These are phyloP conservation scores for Pseudomyrmex concolor DNA, from an alignment of 1,140 invertebrate genomes.

Conservation along the genomic window DNA sequence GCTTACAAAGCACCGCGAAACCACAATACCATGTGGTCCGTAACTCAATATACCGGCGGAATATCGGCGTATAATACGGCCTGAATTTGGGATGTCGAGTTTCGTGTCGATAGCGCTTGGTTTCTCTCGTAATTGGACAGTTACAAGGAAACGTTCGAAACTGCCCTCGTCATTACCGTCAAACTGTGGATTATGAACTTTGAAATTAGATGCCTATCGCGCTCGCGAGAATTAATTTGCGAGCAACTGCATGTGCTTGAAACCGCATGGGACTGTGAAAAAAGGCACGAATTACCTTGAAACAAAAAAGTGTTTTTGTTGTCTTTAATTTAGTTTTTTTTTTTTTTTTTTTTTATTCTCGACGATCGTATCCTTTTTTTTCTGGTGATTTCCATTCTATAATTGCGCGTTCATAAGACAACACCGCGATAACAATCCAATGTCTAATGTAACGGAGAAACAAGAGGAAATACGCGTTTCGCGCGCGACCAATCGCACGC, in stretches of 20 bases:
- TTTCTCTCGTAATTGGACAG: constrained; percentile 33
- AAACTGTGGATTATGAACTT: not conserved
- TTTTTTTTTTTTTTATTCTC: too few relatives aligned
- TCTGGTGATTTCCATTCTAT: not conserved
- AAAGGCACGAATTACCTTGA: too few relatives aligned
- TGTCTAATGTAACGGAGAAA: constrained; percentile 2
- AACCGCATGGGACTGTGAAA: too few relatives aligned
- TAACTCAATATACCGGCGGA: constrained; percentile 55
- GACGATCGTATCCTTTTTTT: constrained; percentile 13
- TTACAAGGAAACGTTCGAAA: constrained; percentile 30
- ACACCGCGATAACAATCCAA: constrained; percentile 7
- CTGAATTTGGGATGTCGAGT: constrained; percentile 52
- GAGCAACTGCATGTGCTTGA: too few relatives aligned
- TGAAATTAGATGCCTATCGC: too few relatives aligned
- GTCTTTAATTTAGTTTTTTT: too few relatives aligned
- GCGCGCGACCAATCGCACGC: constrained; percentile 50
- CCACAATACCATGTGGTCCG: constrained; percentile 41
- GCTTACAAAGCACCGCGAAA: constrained; percentile 46
- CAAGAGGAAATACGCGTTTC: not conserved
- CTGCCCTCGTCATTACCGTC: constrained; percentile 10
- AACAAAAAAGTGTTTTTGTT: too few relatives aligned
- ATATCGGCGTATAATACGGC: constrained; percentile 48
- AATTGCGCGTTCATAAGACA: not conserved
- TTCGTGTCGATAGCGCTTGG: constrained; percentile 22
- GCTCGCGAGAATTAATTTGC: too few relatives aligned